Evolutionary conservation across 1,140 invertebrate species (phyloP), one percentile per base, ranked within the genome.

Genomic region (Drosophila bifasciata): DNA sequence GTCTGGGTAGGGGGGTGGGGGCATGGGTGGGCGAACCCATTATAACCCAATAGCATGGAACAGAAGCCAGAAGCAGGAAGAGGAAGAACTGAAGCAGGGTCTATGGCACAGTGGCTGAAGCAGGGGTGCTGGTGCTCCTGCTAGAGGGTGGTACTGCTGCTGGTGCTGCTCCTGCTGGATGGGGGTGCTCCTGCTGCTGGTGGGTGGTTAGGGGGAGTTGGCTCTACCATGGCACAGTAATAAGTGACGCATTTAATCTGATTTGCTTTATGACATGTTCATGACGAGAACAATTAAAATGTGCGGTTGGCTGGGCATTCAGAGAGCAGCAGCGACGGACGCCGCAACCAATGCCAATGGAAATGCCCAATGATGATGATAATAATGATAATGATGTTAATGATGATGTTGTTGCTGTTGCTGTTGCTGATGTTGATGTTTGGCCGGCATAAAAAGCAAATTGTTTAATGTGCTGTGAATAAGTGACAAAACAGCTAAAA

Each of bases 381-480:
- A 28, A 9, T 48, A 43, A n/a, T 28, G 67, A 70, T 64, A 58
- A 57, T 76, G 67, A 48, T 83, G 58, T 72, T 78, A 43, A 19
- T 8, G 39, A 5, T 48, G 49, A 8, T 39, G 75, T 59, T 71
- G 62, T 53, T 76, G 67, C 48, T 83, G 58, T 79, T 86, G n/a
- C n/a, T 76, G 67, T 45, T 83, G 58, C 67, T 78, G 49, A 19
- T 8, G 39, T 3, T 48, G 49, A 8, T 39, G 75, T 59, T 71
- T 76, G 81, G 83, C 70, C 75, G 78, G 83, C 83, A 78, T 86
- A 86, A 86, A 86, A 86, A 86, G 81, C 83, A 86, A 86, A 86
- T 86, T 86, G 83, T 86, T 86, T 86, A 86, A 86, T 86, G 83
- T 88, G 84, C 83, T 86, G 83, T 86, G 84, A 86, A 86, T 88